Evolutionary conservation across 2,797 vertebrate species (phyloP).

Genomic region (Siniperca scherzeri): DNA sequence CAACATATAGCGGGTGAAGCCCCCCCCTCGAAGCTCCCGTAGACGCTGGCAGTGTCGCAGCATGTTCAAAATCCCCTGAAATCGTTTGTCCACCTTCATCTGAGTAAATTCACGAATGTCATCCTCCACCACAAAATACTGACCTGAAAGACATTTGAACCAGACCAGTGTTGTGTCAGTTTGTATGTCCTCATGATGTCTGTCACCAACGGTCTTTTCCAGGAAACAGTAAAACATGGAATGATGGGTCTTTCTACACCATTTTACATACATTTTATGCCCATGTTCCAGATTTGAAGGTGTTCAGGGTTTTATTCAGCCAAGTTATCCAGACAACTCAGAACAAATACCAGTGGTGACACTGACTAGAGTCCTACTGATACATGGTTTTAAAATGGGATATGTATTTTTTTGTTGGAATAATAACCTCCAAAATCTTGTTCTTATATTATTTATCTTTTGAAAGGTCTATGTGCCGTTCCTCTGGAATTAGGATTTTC

Average conservation of each 20-base stretch:
- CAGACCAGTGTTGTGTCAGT: background rate
- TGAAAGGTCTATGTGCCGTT: too few relatives aligned
- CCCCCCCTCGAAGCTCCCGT: slow-evolving; percentile 86
- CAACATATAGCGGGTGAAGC: slow-evolving; percentile 87
- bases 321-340: too few relatives aligned
- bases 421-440: too few relatives aligned
- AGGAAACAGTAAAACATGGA: background rate
- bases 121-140: slow-evolving; percentile 93
- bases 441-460: too few relatives aligned
- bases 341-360: background rate
- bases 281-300: background rate
- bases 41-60: slow-evolving; percentile 92
- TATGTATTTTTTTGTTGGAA: too few relatives aligned
- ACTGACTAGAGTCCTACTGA: background rate
- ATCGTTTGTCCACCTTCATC: slow-evolving; percentile 90
- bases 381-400: too few relatives aligned
- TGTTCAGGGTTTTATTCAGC: background rate
- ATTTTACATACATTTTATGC: background rate
- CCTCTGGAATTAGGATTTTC: too few relatives aligned
- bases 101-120: slow-evolving; percentile 90
- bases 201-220: background rate
- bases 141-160: slow-evolving; percentile 81
- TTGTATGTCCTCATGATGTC: too few relatives aligned
- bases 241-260: too few relatives aligned
- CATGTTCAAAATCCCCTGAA: slow-evolving; percentile 91